Evolutionary conservation across 2,888 invertebrate genomes (phyloP).

Genomic region (Pinctada fucata): DNA sequence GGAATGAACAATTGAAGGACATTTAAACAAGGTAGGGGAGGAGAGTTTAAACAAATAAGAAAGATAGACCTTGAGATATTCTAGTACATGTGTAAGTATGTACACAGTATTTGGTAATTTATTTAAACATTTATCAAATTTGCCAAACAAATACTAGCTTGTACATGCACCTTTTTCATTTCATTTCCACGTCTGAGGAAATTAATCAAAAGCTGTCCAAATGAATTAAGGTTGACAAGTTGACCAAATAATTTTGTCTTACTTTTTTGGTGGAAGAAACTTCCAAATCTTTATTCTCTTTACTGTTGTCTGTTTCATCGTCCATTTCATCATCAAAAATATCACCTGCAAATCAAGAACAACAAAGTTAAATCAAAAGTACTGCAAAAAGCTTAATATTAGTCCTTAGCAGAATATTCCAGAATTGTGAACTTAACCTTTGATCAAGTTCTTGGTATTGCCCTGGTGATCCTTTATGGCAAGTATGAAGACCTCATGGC

Average conservation of each 20-base stretch:
- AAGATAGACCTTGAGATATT: too few species aligned
- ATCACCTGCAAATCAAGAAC: slow-evolving; percentile 49
- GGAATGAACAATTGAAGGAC: not conserved
- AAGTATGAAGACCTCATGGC: too few species aligned
- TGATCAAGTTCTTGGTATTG: too few species aligned
- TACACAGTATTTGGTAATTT: not conserved
- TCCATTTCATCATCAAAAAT: slow-evolving; percentile 68
- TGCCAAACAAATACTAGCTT: not conserved
- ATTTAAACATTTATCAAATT: not conserved
- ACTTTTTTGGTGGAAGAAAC: not conserved
- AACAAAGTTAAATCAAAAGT: not conserved
- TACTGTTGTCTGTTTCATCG: slow-evolving; percentile 60
- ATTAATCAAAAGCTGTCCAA: too few species aligned
- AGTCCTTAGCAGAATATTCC: too few species aligned
- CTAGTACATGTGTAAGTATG: too few species aligned
- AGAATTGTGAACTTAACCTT: too few species aligned
- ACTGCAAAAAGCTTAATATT: not conserved
- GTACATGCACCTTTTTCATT: not conserved
- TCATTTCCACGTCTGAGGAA: not conserved
- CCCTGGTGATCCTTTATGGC: too few species aligned
- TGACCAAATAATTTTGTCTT: not conserved
- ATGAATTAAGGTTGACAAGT: too few species aligned
- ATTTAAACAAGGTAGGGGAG: not conserved
- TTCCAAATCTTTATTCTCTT: slow-evolving; percentile 58
- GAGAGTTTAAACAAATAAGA: too few species aligned